phyloP scores from a whole-genome alignment of 2,888 invertebrate genomes.

The Rhagonycha lutea region DNA sequence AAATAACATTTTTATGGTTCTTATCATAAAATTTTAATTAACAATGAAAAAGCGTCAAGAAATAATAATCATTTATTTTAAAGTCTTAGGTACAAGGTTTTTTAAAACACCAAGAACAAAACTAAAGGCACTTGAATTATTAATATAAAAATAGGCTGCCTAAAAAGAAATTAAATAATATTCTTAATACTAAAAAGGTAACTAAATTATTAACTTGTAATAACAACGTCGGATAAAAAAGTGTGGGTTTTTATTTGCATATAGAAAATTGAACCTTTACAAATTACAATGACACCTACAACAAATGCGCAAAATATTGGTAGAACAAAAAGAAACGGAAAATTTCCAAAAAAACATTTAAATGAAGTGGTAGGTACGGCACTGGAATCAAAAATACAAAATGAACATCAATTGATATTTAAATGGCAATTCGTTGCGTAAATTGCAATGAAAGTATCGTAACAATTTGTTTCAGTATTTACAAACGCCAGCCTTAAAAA shows the following conservation, averaged over 20 bases:
- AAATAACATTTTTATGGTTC: not conserved
- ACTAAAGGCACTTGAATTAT: conserved; percentile 1
- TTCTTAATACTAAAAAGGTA: not conserved
- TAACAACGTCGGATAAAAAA: not conserved
- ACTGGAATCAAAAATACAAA: not conserved
- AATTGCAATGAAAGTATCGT: not conserved
- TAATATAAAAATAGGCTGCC: not conserved
- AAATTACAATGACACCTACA: not conserved
- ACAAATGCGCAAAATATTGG: not conserved
- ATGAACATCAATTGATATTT: not conserved
- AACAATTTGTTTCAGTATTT: not conserved
- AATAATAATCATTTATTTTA: not conserved
- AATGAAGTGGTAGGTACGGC: not conserved
- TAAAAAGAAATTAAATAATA: not conserved
- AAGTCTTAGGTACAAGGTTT: not conserved
- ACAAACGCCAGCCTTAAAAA: not conserved
- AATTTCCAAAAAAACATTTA: not conserved
- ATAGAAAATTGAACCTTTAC: not conserved
- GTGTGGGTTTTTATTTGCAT: not conserved
- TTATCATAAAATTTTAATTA: not conserved
- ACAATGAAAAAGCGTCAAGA: not conserved
- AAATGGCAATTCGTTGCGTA: not conserved
- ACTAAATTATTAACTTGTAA: not conserved
- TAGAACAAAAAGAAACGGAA: not conserved
- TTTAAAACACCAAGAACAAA: not conserved